Evolutionary conservation across 2,888 invertebrate genomes (phyloP).

Genomic region (Anoplius nigerrimus): DNA sequence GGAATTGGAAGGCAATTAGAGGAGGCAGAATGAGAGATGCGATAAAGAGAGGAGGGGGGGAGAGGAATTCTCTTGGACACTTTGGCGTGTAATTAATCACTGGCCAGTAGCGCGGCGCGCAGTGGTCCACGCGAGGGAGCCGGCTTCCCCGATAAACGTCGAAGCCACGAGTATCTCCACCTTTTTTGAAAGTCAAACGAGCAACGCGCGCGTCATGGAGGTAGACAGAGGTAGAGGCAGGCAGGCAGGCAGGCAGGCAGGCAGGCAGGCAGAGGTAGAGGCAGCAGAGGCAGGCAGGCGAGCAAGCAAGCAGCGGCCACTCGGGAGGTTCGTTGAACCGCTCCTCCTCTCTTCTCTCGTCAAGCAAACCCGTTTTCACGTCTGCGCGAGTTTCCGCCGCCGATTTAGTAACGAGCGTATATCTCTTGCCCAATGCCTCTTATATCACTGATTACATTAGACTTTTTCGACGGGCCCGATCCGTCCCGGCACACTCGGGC

Average conservation of each 20-base stretch:
- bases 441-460: constrained; percentile 49
- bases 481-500: constrained; percentile 21
- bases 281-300: too few species aligned
- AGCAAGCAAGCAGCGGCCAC: neutral
- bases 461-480: constrained; percentile 11
- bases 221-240: too few species aligned
- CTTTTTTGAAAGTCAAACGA: constrained; percentile 56
- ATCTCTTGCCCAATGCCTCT: constrained; percentile 52
- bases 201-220: constrained; percentile 10
- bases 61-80: neutral
- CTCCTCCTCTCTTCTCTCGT: constrained; percentile 22
- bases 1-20: too few species aligned
- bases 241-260: too few species aligned
- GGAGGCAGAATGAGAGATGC: too few species aligned
- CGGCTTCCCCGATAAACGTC: too few species aligned
- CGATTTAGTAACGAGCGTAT: constrained; percentile 47
- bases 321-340: constrained; percentile 49
- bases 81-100: neutral
- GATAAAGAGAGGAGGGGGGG: neutral
- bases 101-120: too few species aligned
- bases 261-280: too few species aligned
- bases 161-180: too few species aligned
- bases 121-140: too few species aligned
- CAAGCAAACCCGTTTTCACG: constrained; percentile 53
- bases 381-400: constrained; percentile 25